phyloP scores from a whole-genome alignment of 2,888 invertebrate genomes.

The Antitype chi region DNA sequence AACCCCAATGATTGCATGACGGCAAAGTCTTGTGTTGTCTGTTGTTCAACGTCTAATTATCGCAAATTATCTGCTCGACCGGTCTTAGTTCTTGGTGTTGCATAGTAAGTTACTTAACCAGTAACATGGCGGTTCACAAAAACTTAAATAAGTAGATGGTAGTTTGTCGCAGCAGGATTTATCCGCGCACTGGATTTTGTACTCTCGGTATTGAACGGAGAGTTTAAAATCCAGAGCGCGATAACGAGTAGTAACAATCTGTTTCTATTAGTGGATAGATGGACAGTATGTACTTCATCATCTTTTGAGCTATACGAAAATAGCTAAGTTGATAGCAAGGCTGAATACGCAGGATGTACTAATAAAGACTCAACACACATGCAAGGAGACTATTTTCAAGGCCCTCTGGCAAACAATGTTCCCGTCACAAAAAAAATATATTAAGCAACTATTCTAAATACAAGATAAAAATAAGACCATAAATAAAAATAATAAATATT shows the following conservation, averaged over 20 bases:
- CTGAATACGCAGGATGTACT: constrained; percentile 8
- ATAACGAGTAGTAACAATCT: not conserved
- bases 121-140: not conserved
- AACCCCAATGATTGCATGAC: constrained; percentile 15
- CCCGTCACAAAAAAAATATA: too few species aligned
- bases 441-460: too few species aligned
- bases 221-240: too few species aligned
- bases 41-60: constrained; percentile 29
- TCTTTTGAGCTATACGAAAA: not conserved
- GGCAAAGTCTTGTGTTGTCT: not conserved
- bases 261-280: not conserved
- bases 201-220: too few species aligned
- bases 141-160: constrained; percentile 8
- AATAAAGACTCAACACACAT: constrained; percentile 6
- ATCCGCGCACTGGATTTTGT: too few species aligned
- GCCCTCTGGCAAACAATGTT: not conserved
- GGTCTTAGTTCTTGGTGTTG: constrained; percentile 38
- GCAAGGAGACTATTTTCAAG: not conserved
- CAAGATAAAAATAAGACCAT: too few species aligned
- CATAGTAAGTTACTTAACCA: constrained; percentile 11
- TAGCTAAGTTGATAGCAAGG: not conserved
- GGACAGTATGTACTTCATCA: too few species aligned
- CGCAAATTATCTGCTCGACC: constrained; percentile 29
- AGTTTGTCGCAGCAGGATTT: not conserved
- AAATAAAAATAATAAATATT: too few species aligned